A percentile compares a stretch with the other conserved stretches of the same genome.
Evolutionary conservation across 2,797 vertebrate species (phyloP).

Genomic region (Hippopotamyrus pictus): DNA sequence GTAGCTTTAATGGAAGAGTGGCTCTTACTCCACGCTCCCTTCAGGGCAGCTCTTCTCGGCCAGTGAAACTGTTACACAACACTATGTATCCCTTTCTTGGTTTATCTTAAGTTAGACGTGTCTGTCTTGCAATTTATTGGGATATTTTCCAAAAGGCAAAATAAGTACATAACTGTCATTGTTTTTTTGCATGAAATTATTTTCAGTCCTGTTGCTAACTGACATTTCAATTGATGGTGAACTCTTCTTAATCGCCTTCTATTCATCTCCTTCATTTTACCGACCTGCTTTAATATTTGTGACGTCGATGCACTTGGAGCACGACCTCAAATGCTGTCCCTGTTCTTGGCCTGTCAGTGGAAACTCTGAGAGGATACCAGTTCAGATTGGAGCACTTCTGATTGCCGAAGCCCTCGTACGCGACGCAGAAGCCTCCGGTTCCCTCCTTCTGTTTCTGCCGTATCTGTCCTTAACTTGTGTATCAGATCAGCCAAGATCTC

Average conservation of each 20-base stretch:
- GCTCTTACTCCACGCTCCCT: not conserved
- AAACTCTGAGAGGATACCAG: not conserved
- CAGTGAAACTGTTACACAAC: not conserved
- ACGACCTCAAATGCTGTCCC: not conserved
- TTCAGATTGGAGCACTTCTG: not conserved
- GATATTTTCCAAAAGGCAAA: not conserved
- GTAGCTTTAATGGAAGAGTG: not conserved
- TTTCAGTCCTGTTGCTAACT: not conserved
- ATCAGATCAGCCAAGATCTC: not conserved
- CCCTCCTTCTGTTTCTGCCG: not conserved
- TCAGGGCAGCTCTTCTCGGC: not conserved
- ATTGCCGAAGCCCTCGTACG: not conserved
- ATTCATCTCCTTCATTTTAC: not conserved
- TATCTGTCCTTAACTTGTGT: not conserved
- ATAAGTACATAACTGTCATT: not conserved
- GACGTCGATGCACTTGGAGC: not conserved
- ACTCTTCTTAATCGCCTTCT: not conserved
- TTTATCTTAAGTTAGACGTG: not conserved
- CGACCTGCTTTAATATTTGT: not conserved
- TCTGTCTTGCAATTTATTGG: not conserved
- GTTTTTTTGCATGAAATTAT: not conserved
- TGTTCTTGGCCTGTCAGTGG: not conserved
- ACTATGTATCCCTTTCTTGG: not conserved
- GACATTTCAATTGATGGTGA: not conserved
- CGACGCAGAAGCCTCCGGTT: not conserved